These are phyloP conservation scores for Diogma glabrata DNA, from an alignment of 2,888 invertebrate genomes.

Conservation along the genomic window DNA sequence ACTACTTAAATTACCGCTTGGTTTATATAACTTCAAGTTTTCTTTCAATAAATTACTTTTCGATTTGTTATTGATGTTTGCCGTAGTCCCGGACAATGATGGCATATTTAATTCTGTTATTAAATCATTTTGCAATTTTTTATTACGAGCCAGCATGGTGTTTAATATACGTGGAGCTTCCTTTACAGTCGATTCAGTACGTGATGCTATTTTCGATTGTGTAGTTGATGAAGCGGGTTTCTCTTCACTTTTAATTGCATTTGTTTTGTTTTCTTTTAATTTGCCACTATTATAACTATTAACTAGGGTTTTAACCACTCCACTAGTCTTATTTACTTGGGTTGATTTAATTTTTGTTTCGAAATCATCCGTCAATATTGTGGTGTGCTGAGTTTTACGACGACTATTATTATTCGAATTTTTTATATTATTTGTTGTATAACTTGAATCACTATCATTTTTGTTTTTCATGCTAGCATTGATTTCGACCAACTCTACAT, in stretches of 20 bases:
- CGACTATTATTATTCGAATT: slow-evolving; percentile 14
- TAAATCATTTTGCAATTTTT: slow-evolving; percentile 15
- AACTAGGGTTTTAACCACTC: background rate
- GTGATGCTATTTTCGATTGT: too few species aligned
- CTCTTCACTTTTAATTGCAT: too few species aligned
- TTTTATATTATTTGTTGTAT: slow-evolving; percentile 2
- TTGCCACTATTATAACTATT: slow-evolving; percentile 8
- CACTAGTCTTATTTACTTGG: background rate
- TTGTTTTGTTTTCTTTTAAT: slow-evolving; percentile 4
- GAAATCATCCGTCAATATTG: slow-evolving; percentile 23
- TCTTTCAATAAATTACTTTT: slow-evolving; percentile 3
- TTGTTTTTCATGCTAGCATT: background rate
- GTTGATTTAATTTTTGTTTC: slow-evolving; percentile 12
- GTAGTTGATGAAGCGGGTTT: background rate
- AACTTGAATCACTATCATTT: background rate
- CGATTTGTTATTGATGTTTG: background rate
- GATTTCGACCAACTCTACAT: slow-evolving; percentile 12
- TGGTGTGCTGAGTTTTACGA: slow-evolving; percentile 22
- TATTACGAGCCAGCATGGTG: slow-evolving; percentile 26
- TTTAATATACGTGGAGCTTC: slow-evolving; percentile 30
- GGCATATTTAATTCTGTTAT: background rate
- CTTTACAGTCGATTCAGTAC: background rate
- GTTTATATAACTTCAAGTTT: slow-evolving; percentile 1
- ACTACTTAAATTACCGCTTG: background rate
- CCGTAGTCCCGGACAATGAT: background rate